Base-by-base conservation (phyloP, 92 coral and sea anemone species). In the Scolanthus callimorphus region DNA sequence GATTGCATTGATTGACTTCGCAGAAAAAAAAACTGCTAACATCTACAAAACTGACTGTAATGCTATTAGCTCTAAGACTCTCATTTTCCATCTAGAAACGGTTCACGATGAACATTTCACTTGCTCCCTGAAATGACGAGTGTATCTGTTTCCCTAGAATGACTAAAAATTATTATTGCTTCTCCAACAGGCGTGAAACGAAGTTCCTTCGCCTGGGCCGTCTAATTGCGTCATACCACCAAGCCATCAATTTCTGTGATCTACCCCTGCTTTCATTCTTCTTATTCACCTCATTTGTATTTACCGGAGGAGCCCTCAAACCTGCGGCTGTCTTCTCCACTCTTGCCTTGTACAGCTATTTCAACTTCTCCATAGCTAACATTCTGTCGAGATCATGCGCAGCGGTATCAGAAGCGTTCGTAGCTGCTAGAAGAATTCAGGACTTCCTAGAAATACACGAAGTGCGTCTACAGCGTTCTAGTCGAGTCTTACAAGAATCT, bases 291-390 rank as follows among this genome's bases (percentile, higher is more conserved):
- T 43, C 65, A 9, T 12, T 55, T 11, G 57, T 12, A 26, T 44
- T 54, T n/a, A 39, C 57, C 3, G 65, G 65, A 4, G 28, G 37
- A 27, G 31, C 19, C 29, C 19, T 68, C 8, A 57, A 56, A 17
- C 46, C 75, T 9, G 75, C 31, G 25, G 57, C 43, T 28, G 64
- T 57, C 57, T 55, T 68, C 57, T 26, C 75, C 2, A 56, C 58
- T 3, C 45, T 68, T 25, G 75, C 65, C 0, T 57, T 68, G 12
- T 68, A 68, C 21, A 19, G 20, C 30, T 68, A 56, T 28, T 17
- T 57, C 12, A 41, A 39, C 17, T 56, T 50, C 2, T 43, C 75
- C 47, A 60, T 49, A 8, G 52, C 41, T 3, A 50, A 46, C 17
- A 24, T 27, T 17, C 31, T 27, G 13, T 44, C 75, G 29, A 59